Evolutionary conservation across 2,113 vertebrate species (phyloP).

Genomic region (Periophthalmodon schlosseri): DNA sequence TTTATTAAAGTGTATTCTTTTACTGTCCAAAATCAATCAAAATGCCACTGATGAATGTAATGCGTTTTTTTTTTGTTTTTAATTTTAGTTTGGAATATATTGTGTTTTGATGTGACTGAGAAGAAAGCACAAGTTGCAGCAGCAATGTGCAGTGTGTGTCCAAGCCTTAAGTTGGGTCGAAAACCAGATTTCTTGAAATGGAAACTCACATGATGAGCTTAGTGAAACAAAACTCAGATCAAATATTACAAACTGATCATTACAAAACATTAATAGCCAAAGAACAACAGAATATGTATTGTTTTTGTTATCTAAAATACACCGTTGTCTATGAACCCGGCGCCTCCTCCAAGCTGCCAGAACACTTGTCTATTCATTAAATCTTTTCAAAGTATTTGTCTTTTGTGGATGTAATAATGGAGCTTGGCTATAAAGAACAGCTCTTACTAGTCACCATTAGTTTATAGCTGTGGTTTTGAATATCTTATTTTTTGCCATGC

Average conservation of each 20-base stretch:
- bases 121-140: neutral
- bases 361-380: neutral
- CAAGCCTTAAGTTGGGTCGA: neutral
- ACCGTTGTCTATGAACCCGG: neutral
- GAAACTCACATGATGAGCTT: neutral
- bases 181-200: neutral
- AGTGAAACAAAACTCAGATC: neutral
- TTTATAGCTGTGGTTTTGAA: neutral
- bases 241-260: neutral
- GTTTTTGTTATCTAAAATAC: neutral
- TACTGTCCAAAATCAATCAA: too few species aligned
- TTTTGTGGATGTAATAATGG: neutral
- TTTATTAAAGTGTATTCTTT: neutral
- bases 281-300: neutral
- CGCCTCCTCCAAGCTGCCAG: neutral
- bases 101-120: neutral
- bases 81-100: neutral
- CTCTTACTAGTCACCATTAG: neutral
- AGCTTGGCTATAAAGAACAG: neutral
- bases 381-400: neutral
- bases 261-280: neutral
- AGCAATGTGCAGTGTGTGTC: neutral
- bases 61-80: neutral
- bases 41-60: neutral
- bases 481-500: neutral